phyloP scores from a whole-genome alignment of 2,888 invertebrate genomes.

The Penaeus monodon region DNA sequence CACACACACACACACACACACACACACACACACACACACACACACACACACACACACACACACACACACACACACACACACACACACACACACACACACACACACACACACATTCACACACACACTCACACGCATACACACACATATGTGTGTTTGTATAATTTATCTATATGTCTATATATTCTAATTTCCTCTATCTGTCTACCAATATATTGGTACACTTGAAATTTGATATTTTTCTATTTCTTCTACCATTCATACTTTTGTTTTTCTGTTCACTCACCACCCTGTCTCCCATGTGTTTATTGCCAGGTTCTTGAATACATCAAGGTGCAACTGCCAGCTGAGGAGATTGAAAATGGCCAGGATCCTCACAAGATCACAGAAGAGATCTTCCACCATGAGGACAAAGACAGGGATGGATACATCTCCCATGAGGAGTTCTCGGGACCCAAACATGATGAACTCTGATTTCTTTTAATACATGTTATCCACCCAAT shows the following conservation, averaged over 20 bases:
- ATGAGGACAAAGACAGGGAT: conserved; percentile 96
- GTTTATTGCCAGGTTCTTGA: conserved; percentile 52
- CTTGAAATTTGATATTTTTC: not conserved
- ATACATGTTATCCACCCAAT: no score
- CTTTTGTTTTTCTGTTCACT: conserved; percentile 8
- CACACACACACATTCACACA: no score
- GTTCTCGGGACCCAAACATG: conserved; percentile 97
- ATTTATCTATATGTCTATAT: no score
- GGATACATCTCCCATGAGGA: conserved; percentile 96
- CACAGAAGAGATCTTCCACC: conserved; percentile 96
- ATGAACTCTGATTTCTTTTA: conserved; percentile 82
- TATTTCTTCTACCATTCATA: not conserved
- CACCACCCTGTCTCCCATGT: not conserved
- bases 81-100: no score
- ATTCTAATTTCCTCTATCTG: no score
- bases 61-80: no score
- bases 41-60: no score
- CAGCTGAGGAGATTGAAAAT: conserved; percentile 59
- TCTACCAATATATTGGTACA: no score
- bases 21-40: no score
- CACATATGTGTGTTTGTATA: no score
- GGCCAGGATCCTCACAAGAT: conserved; percentile 76
- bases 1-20: no score
- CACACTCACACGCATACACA: no score
- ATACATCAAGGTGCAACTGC: conserved; percentile 63